Percentiles rank a stretch among this genome's conserved stretches.
These are phyloP conservation scores for Desmodus rotundus DNA, from an alignment of 2,113 vertebrate species.

Conservation along the genomic window DNA sequence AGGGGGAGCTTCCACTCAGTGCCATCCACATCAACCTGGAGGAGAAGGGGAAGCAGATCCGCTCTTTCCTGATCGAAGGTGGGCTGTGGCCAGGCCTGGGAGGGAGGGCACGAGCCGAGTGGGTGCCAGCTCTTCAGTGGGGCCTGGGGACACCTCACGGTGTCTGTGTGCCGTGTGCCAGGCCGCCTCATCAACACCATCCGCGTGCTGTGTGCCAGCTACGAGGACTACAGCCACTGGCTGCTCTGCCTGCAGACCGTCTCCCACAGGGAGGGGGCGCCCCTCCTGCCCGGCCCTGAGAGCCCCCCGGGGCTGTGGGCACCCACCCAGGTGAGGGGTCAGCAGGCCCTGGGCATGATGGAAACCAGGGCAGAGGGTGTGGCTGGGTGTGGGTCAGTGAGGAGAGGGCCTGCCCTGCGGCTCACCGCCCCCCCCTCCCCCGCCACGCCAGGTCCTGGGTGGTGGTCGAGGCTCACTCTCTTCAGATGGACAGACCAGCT, in stretches of 20 bases:
- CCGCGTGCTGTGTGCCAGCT: slow-evolving; percentile 81
- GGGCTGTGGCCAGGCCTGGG: not conserved
- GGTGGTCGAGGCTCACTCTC: slow-evolving; percentile 66
- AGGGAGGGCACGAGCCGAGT: not conserved
- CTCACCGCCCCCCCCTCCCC: not conserved
- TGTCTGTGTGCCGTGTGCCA: slow-evolving; percentile 20
- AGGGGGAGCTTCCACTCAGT: slow-evolving; percentile 96
- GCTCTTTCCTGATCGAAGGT: slow-evolving; percentile 96
- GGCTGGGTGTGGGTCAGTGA: rapidly evolving
- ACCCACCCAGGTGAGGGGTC: slow-evolving; percentile 68
- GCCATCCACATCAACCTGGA: slow-evolving; percentile 90
- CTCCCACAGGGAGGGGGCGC: slow-evolving; percentile 62
- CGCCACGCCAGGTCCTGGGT: slow-evolving; percentile 51
- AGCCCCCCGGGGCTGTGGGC: slow-evolving; percentile 70
- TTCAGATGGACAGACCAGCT: slow-evolving; percentile 68
- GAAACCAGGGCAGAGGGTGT: not conserved
- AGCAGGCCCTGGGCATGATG: not conserved
- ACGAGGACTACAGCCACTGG: slow-evolving; percentile 82
- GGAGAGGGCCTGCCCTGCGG: too few species aligned
- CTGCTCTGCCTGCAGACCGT: slow-evolving; percentile 78
- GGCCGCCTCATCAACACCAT: slow-evolving; percentile 84
- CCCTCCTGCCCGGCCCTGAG: slow-evolving; percentile 74
- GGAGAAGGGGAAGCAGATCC: slow-evolving; percentile 88
- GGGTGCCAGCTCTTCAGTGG: not conserved
- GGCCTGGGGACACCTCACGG: not conserved